Base-by-base conservation (phyloP, 2,888 invertebrate genomes). In the Junonia oenone region DNA sequence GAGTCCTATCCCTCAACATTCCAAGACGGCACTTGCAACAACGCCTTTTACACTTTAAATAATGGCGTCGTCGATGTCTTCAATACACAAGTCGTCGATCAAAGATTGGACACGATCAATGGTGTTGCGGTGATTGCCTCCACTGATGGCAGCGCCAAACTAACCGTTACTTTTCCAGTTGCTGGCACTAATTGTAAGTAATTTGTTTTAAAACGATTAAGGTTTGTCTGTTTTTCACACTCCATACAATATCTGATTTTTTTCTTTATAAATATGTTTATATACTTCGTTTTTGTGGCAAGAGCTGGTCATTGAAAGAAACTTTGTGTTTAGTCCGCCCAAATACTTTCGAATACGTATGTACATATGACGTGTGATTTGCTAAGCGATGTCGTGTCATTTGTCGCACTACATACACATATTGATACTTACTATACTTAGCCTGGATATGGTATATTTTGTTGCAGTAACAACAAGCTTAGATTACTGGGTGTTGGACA, bases 111-210 rank as follows among this genome's bases (percentile, higher is more conserved):
- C 5, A 85, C 84, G 1, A 91, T 92, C 47, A 85, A 84, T 51
- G 93, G 93, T 0, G 65, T 77, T 0, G 93, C 91, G 2, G 78
- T 74, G 17, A 65, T 83, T 8, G 75, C 80, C 0, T 58, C 68
- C 6, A 59, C 59, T 13, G 80, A 94, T 69, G 88, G 87, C 1
- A 87, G 83, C 56, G 94, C 91, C 37, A 90, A 92, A 26, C 91
- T 94, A 0, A 84, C 90, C 0, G 94, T 93, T 76, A 91, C 91
- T 11, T 94, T 94, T 70, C 83, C 83, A 13, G 87, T 91, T 50
- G 75, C 83, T 76, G 89, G 92, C 59, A 78, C 85, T 40, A 60
- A 56, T n/a, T 13, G 63, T 59, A 46, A 60, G 59, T 61, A 22
- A 13, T 51, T 51, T 52, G 46, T 55, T 8, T 35, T 45, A 19